These are phyloP conservation scores for Atlantisia rogersi DNA, from an alignment of 2,113 vertebrate species.

Conservation along the genomic window DNA sequence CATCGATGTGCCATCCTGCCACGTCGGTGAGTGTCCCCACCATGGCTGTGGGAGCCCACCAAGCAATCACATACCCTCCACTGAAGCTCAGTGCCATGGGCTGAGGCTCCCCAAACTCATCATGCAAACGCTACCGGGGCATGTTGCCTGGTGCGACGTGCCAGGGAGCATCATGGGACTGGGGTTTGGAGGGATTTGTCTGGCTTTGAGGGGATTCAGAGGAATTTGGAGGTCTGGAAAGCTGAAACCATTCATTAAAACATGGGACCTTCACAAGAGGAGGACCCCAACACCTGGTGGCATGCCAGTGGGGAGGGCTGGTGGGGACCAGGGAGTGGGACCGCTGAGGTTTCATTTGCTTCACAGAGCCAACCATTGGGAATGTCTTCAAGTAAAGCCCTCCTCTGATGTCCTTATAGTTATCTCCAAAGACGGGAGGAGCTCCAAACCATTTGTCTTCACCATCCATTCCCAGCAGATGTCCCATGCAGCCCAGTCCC, in stretches of 20 bases:
- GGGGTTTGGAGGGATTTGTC: background rate
- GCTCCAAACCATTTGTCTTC: constrained; percentile 92
- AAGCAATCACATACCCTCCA: rapidly evolving
- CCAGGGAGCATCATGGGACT: background rate
- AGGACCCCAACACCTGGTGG: background rate
- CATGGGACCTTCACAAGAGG: background rate
- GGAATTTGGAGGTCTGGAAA: background rate
- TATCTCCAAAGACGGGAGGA: constrained; percentile 88
- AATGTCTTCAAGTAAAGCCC: constrained; percentile 78
- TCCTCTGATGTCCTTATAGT: constrained; percentile 76
- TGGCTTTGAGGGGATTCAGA: background rate
- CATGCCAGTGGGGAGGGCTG: background rate
- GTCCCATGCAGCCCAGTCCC: constrained; percentile 71
- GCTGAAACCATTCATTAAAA: background rate
- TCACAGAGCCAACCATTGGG: constrained; percentile 29
- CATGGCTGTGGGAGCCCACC: rapidly evolving
- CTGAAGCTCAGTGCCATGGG: background rate
- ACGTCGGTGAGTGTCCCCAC: constrained; percentile 85
- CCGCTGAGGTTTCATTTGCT: constrained; percentile 9
- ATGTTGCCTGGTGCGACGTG: background rate
- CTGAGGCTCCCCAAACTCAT: background rate
- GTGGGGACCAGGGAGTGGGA: constrained; percentile 5
- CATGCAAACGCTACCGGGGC: rapidly evolving
- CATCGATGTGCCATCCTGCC: constrained; percentile 93
- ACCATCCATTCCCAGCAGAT: constrained; percentile 84